Percentiles rank a stretch among this genome's conserved stretches.
Evolutionary conservation across 2,797 vertebrate genomes (phyloP).

Genomic region (Tapirus indicus): DNA sequence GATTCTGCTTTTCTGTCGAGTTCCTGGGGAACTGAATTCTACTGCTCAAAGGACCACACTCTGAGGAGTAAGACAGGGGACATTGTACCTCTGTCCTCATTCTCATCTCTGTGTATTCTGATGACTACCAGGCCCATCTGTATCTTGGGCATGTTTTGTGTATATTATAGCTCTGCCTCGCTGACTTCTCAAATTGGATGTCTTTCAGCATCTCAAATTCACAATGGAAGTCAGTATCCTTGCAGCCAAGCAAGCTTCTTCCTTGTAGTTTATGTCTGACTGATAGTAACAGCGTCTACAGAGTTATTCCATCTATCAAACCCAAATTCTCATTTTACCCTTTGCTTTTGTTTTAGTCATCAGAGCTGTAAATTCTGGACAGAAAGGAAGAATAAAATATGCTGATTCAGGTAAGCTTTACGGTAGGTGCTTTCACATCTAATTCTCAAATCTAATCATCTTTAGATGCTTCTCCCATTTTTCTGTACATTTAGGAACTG

Average conservation of each 20-base stretch:
- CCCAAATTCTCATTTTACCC: not conserved
- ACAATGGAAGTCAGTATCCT: not conserved
- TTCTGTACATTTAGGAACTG: not conserved
- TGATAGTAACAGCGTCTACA: not conserved
- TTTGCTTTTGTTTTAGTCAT: not conserved
- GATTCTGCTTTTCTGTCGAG: not conserved
- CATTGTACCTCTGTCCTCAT: too few species aligned
- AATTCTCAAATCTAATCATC: too few species aligned
- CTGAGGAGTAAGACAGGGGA: not conserved
- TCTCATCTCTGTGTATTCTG: not conserved
- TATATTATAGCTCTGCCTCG: not conserved
- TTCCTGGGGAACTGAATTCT: not conserved
- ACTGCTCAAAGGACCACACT: not conserved
- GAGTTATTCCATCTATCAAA: not conserved
- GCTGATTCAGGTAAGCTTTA: not conserved
- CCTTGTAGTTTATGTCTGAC: accelerated
- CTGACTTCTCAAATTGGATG: not conserved
- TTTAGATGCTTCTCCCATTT: not conserved
- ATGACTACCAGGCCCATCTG: not conserved
- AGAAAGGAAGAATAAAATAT: not conserved
- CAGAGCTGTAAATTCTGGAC: not conserved
- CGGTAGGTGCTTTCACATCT: not conserved
- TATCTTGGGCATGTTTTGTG: not conserved
- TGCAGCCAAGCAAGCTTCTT: not conserved
- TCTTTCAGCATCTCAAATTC: not conserved